These are phyloP conservation scores for Melanostoma mellinum DNA, from an alignment of 2,888 invertebrate genomes.

Conservation along the genomic window DNA sequence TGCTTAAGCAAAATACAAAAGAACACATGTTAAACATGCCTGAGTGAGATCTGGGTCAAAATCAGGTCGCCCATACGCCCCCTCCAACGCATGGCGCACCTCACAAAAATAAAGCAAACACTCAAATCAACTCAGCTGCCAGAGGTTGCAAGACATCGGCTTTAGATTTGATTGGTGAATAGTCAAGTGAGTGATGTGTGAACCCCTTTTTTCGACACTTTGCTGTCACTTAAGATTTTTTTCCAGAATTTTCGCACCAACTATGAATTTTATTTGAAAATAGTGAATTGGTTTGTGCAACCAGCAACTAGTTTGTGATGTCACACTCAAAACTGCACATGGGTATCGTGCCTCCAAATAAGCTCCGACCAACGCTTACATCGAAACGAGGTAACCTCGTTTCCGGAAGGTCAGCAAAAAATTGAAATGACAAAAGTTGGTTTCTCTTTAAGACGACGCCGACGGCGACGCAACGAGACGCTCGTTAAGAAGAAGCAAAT, in stretches of 20 bases:
- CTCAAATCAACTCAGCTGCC: neutral
- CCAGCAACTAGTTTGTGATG: conserved; percentile 3
- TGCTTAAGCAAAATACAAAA: conserved; percentile 54
- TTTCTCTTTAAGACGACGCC: conserved; percentile 47
- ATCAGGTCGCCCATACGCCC: conserved; percentile 39
- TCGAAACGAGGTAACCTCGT: conserved; percentile 65
- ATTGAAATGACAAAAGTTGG: conserved; percentile 38
- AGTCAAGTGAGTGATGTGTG: conserved; percentile 49
- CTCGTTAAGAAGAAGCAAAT: neutral
- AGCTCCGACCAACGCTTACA: conserved; percentile 31
- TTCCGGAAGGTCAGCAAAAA: conserved; percentile 60
- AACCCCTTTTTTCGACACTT: conserved; percentile 40
- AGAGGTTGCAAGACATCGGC: conserved; percentile 14
- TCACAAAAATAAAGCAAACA: neutral
- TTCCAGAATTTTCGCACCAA: conserved; percentile 41
- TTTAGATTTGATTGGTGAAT: conserved; percentile 26
- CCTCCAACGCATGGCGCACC: conserved; percentile 3
- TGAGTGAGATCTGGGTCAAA: conserved; percentile 62
- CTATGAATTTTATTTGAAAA: neutral
- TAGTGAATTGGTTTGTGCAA: neutral
- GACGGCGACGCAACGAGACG: neutral
- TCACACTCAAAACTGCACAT: conserved; percentile 31
- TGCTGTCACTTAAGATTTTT: conserved; percentile 58
- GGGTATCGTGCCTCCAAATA: conserved; percentile 23
- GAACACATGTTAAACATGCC: conserved; percentile 63